These are phyloP conservation scores for Mormoops blainvillei DNA, from an alignment of 2,113 vertebrate species.

Conservation along the genomic window DNA sequence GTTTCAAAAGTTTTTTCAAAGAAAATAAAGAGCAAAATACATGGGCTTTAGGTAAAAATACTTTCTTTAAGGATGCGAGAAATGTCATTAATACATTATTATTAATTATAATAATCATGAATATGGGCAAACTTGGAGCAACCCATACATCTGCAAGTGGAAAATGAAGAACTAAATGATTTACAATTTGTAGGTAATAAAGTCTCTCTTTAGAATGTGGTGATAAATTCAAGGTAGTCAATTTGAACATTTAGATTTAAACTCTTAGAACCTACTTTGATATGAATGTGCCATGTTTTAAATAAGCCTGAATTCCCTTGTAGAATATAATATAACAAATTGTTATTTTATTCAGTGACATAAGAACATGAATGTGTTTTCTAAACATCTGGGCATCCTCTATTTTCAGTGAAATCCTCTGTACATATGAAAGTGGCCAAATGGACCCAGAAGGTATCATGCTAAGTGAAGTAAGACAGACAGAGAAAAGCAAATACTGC, in stretches of 20 bases:
- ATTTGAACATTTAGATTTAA: background rate
- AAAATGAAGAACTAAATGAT: background rate
- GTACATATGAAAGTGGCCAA: background rate
- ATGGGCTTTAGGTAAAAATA: background rate
- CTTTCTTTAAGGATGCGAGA: background rate
- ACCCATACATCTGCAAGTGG: background rate
- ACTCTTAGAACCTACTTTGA: background rate
- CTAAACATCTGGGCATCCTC: background rate
- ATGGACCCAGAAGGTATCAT: background rate
- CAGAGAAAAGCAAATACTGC: background rate
- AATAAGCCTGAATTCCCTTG: background rate
- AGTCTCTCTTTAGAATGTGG: background rate
- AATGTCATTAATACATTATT: background rate
- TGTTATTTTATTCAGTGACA: background rate
- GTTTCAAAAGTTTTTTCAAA: background rate
- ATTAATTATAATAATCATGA: background rate
- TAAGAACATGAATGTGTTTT: background rate
- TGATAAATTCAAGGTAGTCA: background rate
- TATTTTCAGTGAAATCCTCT: background rate
- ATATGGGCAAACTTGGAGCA: background rate
- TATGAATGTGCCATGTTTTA: background rate
- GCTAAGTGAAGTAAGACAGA: background rate
- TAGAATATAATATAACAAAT: background rate
- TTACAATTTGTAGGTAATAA: background rate
- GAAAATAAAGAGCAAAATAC: background rate